Evolutionary conservation across 2,797 vertebrate genomes (phyloP).

Genomic region (Pantherophis vulpinus): DNA sequence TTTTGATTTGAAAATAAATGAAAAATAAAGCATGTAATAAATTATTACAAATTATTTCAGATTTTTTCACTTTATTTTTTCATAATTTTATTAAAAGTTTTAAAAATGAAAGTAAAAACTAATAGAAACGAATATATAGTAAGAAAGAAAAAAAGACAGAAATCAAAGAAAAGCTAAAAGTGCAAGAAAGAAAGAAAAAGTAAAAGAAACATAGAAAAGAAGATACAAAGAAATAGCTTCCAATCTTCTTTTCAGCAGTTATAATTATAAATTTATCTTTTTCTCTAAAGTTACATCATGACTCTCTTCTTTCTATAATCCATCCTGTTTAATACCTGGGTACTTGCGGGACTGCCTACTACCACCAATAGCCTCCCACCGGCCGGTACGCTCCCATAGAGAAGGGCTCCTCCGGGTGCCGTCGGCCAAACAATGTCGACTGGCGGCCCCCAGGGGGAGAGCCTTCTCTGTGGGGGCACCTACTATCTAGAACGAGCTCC

Average conservation of each 20-base stretch:
- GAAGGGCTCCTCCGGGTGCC: no score
- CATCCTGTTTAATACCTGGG: neutral
- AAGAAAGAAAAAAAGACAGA: neutral
- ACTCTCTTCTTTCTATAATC: neutral
- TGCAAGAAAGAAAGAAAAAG: neutral
- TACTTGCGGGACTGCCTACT: no score
- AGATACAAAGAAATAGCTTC: neutral
- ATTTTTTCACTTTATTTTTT: slow-evolving; percentile 29
- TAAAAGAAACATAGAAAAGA: neutral
- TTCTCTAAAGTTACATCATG: neutral
- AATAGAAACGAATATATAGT: neutral
- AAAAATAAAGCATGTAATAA: slow-evolving; percentile 6
- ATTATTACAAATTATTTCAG: slow-evolving; percentile 43
- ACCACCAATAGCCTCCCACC: no score
- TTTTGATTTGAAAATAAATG: slow-evolving; percentile 37
- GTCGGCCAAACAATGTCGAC: no score
- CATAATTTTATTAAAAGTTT: neutral
- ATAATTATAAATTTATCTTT: neutral
- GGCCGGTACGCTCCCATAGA: no score
- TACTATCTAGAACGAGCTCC: no score
- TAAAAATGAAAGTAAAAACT: neutral
- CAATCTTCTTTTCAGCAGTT: neutral
- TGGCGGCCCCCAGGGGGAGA: no score
- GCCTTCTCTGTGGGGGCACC: no score
- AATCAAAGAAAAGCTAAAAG: neutral